Evolutionary conservation across 2,797 vertebrate genomes (phyloP), one percentile per base, ranked within the genome.

Genomic region (Tragelaphus oryx): DNA sequence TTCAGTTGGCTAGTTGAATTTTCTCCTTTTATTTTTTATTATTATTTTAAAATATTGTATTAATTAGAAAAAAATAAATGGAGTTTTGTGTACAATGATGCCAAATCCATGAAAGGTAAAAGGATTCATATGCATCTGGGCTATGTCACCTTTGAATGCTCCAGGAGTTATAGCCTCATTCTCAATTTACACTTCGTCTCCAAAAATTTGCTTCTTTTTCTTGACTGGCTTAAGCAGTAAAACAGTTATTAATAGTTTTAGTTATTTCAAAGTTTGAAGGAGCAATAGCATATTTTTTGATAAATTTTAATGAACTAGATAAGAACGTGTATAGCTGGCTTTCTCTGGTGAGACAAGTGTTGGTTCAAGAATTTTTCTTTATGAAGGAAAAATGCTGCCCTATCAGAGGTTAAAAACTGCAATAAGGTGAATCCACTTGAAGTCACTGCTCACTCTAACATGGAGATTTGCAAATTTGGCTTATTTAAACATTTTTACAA

Each of bases 401-500:
- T 52, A 8, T 33, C 75, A 91, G 59, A 52, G 55, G 41, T 71
- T 60, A 87, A 82, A 96, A 89, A 46, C 13, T 22, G n/a, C 87
- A 94, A 89, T 24, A 82, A 87, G 17, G 4, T 57, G 92, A 94
- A 88, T 37, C 18, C 24, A 33, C 52, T 44, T 81, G 84, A 82
- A 79, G 30, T 65, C n/a, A 81, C 16, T 54, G 62, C 11, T 92
- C 37, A 84, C 8, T 7, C 6, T 78, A 76, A 89, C 28, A 78
- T 3, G 75, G 10, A 74, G 41, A 79, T 68, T 84, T 86, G 52
- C 2, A 93, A 74, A 91, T 82, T 28, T 90, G 60, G 85, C 17
- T 41, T 55, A 46, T 41, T 92, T 83, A 85, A 87, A 75, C 90
- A 83, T 50, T 93, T 24, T 88, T 55, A 76, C 5, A 89, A 80